Conservation (phyloP, 2,113 vertebrate species). For the Proterorhinus semilunaris region DNA sequence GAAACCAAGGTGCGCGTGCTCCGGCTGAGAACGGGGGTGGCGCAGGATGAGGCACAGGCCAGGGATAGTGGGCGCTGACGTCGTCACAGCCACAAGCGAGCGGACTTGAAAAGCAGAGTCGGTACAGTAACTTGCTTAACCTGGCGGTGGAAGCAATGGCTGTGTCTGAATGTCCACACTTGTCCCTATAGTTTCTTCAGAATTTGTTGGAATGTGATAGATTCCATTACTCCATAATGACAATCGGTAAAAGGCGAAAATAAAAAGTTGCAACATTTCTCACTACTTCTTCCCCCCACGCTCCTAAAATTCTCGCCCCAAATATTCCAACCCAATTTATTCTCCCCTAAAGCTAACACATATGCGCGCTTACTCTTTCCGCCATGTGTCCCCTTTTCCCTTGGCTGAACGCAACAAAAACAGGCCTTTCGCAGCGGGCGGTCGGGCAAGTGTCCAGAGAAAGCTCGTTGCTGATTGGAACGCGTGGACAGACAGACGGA, state of each 20-base stretch:
- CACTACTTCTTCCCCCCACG: neutral
- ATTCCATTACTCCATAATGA: no score
- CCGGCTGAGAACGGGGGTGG: constrained; percentile 48
- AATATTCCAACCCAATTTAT: neutral
- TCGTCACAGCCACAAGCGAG: constrained; percentile 39
- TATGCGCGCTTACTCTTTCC: constrained; percentile 14
- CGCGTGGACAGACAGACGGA: constrained; percentile 40
- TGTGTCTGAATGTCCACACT: constrained; percentile 5
- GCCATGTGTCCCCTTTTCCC: constrained; percentile 34
- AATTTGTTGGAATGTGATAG: no score
- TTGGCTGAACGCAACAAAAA: constrained; percentile 46
- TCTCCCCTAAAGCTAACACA: constrained; percentile 1
- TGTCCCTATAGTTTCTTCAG: no score
- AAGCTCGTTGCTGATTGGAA: constrained; percentile 44
- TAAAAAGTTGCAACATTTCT: no score
- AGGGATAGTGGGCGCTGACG: constrained; percentile 59
- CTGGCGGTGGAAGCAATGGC: constrained; percentile 36
- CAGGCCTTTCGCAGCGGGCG: constrained; percentile 38
- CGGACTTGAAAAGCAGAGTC: constrained; percentile 47
- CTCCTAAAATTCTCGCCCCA: neutral
- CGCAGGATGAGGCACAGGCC: constrained; percentile 56
- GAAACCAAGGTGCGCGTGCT: constrained; percentile 20
- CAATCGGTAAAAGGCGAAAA: no score
- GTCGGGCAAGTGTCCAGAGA: constrained; percentile 48
- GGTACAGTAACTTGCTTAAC: constrained; percentile 28